These are phyloP conservation scores for Sanderia malayensis DNA, from an alignment of 30 jellyfish, hydroid and myxozoan species.

Conservation along the genomic window DNA sequence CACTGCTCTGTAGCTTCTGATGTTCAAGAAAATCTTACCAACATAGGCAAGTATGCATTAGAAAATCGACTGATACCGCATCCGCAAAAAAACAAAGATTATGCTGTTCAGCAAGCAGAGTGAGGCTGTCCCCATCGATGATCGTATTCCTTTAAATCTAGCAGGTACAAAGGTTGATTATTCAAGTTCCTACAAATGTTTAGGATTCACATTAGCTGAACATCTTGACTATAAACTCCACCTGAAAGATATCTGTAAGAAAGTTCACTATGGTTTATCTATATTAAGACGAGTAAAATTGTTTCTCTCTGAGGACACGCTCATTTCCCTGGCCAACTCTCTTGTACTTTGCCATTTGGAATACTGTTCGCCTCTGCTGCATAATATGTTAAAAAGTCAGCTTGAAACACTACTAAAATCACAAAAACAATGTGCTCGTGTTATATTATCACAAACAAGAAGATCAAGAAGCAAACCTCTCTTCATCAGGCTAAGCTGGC, in stretches of 20 bases:
- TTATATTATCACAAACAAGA: not conserved
- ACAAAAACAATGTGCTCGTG: constrained; percentile 36
- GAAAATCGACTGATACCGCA: constrained; percentile 5
- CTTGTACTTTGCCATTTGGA: constrained; percentile 23
- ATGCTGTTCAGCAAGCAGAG: constrained; percentile 21
- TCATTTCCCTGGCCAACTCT: constrained; percentile 33
- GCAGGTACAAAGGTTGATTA: constrained; percentile 14
- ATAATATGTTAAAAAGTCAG: constrained; percentile 14
- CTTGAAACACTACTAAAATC: constrained; percentile 38
- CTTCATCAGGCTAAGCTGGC: constrained; percentile 17
- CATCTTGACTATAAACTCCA: constrained; percentile 13
- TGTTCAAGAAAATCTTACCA: not conserved
- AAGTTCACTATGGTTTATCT: constrained; percentile 16
- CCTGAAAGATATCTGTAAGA: constrained; percentile 20
- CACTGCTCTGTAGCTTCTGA: not conserved
- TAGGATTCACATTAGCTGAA: constrained; percentile 29
- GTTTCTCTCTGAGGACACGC: not conserved
- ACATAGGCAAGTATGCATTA: not conserved
- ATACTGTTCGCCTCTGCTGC: constrained; percentile 27
- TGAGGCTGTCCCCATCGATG: not conserved
- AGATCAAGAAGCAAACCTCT: constrained; percentile 27
- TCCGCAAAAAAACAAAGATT: constrained; percentile 22
- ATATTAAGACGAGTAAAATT: not conserved
- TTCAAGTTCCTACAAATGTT: constrained; percentile 17
- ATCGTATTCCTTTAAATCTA: not conserved